A percentile compares a stretch with the other conserved stretches of the same genome.
phyloP scores from a whole-genome alignment of 2,113 vertebrate genomes.

The Calcarius ornatus region DNA sequence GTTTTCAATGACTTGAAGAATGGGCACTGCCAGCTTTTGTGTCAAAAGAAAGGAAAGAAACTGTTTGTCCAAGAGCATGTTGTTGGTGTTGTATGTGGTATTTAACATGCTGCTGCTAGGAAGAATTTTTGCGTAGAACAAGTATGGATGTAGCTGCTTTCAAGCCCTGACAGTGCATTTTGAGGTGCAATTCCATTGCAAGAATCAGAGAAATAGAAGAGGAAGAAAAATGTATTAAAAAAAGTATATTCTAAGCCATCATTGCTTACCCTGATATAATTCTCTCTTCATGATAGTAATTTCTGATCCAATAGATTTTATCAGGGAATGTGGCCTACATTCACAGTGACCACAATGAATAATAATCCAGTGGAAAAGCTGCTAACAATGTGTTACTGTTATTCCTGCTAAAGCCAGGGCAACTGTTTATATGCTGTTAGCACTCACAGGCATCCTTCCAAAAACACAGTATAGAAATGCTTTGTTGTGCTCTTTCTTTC shows the following conservation, averaged over 20 bases:
- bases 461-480: background rate
- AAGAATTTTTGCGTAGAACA: background rate
- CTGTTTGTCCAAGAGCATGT: background rate
- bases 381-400: background rate
- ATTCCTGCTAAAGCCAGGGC: background rate
- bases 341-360: background rate
- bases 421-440: background rate
- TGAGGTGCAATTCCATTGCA: background rate
- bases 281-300: background rate
- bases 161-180: background rate
- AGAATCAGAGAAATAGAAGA: background rate
- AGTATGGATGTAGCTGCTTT: background rate
- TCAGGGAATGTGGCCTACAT: background rate
- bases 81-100: background rate
- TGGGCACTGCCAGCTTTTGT: background rate
- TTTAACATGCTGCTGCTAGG: background rate
- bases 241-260: background rate
- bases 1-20: background rate
- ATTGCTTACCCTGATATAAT: background rate
- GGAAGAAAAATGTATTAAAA: background rate
- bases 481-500: background rate
- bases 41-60: background rate
- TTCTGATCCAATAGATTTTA: background rate
- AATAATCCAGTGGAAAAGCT: background rate
- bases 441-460: background rate